phyloP scores from a whole-genome alignment of 2,113 vertebrate species.

The Poecilia latipinna region DNA sequence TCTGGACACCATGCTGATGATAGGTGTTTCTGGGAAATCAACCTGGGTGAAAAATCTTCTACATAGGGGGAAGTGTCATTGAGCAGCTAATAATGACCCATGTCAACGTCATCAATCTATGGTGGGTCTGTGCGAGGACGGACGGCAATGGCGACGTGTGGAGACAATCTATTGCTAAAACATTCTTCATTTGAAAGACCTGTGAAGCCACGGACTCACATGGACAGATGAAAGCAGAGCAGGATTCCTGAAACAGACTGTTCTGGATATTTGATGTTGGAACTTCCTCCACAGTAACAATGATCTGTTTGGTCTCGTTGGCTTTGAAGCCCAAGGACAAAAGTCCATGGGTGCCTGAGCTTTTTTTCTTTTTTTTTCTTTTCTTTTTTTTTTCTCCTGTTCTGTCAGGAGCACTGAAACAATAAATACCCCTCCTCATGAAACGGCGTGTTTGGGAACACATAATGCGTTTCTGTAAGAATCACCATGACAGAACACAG shows the following conservation, averaged over 20 bases:
- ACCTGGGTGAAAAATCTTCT: slow-evolving; percentile 60
- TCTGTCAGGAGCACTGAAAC: slow-evolving; percentile 66
- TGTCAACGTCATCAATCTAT: slow-evolving; percentile 70
- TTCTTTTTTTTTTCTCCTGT: too few species aligned
- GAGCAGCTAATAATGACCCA: slow-evolving; percentile 73
- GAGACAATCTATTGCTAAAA: slow-evolving; percentile 9
- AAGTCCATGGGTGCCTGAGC: slow-evolving; percentile 73
- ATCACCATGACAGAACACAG: not conserved
- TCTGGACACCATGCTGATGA: slow-evolving; percentile 72
- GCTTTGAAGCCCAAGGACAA: slow-evolving; percentile 77
- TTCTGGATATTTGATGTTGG: slow-evolving; percentile 63
- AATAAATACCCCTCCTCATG: slow-evolving; percentile 48
- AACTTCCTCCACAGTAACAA: slow-evolving; percentile 66
- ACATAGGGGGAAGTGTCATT: slow-evolving; percentile 59
- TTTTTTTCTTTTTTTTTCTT: slow-evolving; percentile 68
- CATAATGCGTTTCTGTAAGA: not conserved
- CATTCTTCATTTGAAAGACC: slow-evolving; percentile 9
- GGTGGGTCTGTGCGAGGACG: slow-evolving; percentile 22
- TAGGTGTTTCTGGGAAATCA: slow-evolving; percentile 63
- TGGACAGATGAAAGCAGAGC: slow-evolving; percentile 4
- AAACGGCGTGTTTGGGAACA: not conserved
- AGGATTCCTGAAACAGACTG: slow-evolving; percentile 15
- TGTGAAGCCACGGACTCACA: slow-evolving; percentile 19
- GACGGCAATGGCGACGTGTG: slow-evolving; percentile 8
- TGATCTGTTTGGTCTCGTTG: slow-evolving; percentile 69